A percentile compares a stretch with the other conserved stretches of the same genome.
Conservation (phyloP, 1,140 invertebrate genomes). For the Drosophila yakuba region DNA sequence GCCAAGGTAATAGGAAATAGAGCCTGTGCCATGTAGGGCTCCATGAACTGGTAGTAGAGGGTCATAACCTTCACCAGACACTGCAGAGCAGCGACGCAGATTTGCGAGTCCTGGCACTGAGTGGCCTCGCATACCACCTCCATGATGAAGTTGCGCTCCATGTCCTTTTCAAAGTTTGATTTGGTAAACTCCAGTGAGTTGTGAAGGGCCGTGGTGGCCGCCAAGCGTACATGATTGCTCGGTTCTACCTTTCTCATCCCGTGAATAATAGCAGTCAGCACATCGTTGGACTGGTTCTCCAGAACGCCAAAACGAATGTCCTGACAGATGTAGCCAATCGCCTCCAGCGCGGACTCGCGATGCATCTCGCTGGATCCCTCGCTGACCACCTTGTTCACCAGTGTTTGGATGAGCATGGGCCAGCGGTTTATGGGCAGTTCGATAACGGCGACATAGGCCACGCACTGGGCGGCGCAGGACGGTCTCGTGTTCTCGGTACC, state of each 20-base stretch:
- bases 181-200: constrained; percentile 99
- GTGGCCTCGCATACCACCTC: constrained; percentile 98
- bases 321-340: constrained; percentile 96
- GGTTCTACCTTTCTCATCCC: constrained; percentile 95
- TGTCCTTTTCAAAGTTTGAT: constrained; percentile 98
- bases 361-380: constrained; percentile 94
- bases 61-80: constrained; percentile 99
- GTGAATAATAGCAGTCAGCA: constrained; percentile 99
- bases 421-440: constrained; percentile 95
- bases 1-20: constrained; percentile 99
- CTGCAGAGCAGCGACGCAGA: constrained; percentile 97
- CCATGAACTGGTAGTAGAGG: constrained; percentile 99
- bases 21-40: constrained; percentile 98
- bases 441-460: constrained; percentile 98
- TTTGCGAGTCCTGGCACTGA: constrained; percentile 93
- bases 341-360: constrained; percentile 98
- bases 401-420: constrained; percentile 93
- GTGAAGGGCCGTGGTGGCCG: constrained; percentile 98
- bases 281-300: constrained; percentile 96
- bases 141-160: constrained; percentile 99
- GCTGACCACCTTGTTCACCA: constrained; percentile 97
- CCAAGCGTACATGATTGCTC: constrained; percentile 94
- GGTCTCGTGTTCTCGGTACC: constrained; percentile 98
- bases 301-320: constrained; percentile 96
- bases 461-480: constrained; percentile 99